These are phyloP conservation scores for Psittacula echo DNA, from an alignment of 2,797 vertebrate genomes.

Conservation along the genomic window DNA sequence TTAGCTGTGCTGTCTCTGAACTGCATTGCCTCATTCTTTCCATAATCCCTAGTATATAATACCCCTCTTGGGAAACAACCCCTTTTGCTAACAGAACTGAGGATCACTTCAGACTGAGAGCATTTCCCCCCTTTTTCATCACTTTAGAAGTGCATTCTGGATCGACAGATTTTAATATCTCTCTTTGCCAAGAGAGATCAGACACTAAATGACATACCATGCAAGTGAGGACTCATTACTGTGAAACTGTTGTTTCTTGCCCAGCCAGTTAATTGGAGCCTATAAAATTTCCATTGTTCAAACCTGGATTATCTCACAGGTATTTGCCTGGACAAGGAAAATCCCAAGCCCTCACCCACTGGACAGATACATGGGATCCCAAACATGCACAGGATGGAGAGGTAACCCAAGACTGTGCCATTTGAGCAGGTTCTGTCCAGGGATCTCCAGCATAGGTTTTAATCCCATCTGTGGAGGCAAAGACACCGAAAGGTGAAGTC, in stretches of 20 bases:
- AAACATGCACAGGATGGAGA: neutral
- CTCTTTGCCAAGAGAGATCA: constrained; percentile 14
- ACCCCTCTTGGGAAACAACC: neutral
- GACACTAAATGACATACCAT: constrained; percentile 52
- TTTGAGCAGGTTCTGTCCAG: neutral
- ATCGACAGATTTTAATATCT: constrained; percentile 14
- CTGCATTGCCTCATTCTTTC: neutral
- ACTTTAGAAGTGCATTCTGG: neutral
- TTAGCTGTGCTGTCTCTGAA: neutral
- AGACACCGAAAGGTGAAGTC: constrained; percentile 42
- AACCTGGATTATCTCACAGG: neutral
- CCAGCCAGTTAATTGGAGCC: constrained; percentile 38
- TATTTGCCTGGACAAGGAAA: neutral
- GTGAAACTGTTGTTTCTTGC: constrained; percentile 62
- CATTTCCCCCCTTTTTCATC: neutral
- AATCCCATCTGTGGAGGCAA: neutral
- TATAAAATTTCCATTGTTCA: constrained; percentile 66
- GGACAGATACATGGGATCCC: neutral
- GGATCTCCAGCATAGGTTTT: neutral
- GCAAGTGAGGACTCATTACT: constrained; percentile 64
- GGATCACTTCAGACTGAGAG: neutral
- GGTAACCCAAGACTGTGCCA: neutral
- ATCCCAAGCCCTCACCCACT: neutral
- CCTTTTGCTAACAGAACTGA: neutral
- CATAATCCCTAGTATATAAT: neutral